These are phyloP conservation scores for Recurvirostra avosetta DNA, from an alignment of 2,113 vertebrate species.

Conservation along the genomic window DNA sequence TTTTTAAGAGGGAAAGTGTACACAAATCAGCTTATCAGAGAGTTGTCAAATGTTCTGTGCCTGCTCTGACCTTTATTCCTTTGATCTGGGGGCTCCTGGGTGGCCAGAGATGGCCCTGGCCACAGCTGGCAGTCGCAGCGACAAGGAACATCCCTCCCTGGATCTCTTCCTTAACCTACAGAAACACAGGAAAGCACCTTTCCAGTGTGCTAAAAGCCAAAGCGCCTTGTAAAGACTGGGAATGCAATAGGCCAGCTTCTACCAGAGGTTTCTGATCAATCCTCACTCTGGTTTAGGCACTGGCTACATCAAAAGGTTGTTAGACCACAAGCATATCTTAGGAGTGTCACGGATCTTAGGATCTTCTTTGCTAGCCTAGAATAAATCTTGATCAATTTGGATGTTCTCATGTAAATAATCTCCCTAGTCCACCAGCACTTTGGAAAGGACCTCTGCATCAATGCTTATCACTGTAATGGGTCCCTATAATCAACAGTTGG, in stretches of 20 bases:
- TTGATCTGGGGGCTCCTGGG: not conserved
- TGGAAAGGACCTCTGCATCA: not conserved
- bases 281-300: not conserved
- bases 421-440: not conserved
- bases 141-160: not conserved
- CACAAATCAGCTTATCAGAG: not conserved
- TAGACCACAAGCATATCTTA: not conserved
- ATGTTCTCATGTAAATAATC: not conserved
- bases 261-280: not conserved
- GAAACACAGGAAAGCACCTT: not conserved
- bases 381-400: not conserved
- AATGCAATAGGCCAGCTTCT: not conserved
- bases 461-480: not conserved
- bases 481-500: not conserved
- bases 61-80: not conserved
- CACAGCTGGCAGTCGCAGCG: rapidly evolving
- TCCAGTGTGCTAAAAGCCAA: not conserved
- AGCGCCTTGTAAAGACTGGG: not conserved
- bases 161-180: not conserved
- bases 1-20: not conserved
- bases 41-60: not conserved
- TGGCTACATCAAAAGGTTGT: not conserved
- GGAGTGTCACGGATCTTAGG: not conserved
- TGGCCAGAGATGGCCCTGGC: not conserved
- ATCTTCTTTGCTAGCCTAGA: not conserved